Evolutionary conservation across 1,140 invertebrate species (phyloP), one percentile per base, ranked within the genome.

Genomic region (Aradophagus sp.): DNA sequence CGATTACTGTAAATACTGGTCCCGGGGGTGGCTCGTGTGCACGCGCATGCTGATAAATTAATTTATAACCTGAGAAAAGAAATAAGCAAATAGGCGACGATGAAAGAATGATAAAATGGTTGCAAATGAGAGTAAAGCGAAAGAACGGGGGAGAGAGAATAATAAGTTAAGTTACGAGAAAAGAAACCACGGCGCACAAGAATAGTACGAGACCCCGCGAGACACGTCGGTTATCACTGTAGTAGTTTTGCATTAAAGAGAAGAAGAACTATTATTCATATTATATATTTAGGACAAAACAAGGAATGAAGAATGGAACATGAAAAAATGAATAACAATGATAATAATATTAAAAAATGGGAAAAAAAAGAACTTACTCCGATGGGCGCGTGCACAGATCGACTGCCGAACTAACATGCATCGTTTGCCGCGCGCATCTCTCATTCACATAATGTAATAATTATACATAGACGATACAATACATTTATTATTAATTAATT

Each of bases 381-480:
- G 56, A 79, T 41, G 75, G 80, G 77, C 78, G 81, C 74, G 78
- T 81, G 80, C 77, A 77, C 75, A 70, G 73, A 75, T 73, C 74
- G 79, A 65, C 73, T 77, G 74, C 72, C 77, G 66, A 55, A 34
- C 35, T 65, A 39, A 65, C 29, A 76, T 47, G 65, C 76, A 78
- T 80, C 72, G 74, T 76, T 75, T 77, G 77, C 73, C 77, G 78
- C 77, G 75, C 77, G 74, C 77, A 80, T 67, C 71, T 80, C 79
- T 81, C 77, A 80, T 74, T 84, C 79, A 80, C 80, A 84, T 82
- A 83, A 82, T 81, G 83, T 83, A 83, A 84, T 83, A 81, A 83
- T 82, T 85, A 84, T 84, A 84, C 79, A 84, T 84, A 84, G 81
- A 83, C 79, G 78, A 77, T 83, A 83, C 77, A 81, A 53, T 81